Conservation (phyloP, 2,888 invertebrate genomes). For the Scotopteryx bipunctaria region DNA sequence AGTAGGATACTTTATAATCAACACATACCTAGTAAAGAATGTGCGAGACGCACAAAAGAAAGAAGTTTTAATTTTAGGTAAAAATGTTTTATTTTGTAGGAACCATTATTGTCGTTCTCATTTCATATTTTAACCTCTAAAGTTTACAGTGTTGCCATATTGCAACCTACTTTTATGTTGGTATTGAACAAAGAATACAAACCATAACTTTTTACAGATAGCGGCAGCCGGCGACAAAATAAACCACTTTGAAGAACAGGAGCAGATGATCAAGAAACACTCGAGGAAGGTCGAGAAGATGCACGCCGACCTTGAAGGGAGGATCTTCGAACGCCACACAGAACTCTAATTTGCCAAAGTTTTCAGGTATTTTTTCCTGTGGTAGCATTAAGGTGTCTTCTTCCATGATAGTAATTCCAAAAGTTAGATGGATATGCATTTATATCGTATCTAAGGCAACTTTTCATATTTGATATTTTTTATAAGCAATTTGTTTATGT, state of each 20-base stretch:
- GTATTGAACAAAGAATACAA: background rate
- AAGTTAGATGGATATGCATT: too few species aligned
- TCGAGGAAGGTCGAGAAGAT: constrained; percentile 93
- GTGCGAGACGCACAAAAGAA: too few species aligned
- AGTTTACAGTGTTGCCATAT: background rate
- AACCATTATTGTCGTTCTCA: too few species aligned
- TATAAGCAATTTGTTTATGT: constrained; percentile 2
- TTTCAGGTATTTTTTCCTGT: background rate
- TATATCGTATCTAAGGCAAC: constrained; percentile 11
- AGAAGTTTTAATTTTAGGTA: too few species aligned
- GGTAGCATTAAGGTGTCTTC: too few species aligned
- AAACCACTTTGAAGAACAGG: constrained; percentile 85
- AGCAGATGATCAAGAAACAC: constrained; percentile 92
- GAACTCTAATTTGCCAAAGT: constrained; percentile 85
- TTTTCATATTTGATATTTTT: background rate
- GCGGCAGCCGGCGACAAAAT: constrained; percentile 85
- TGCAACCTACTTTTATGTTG: background rate
- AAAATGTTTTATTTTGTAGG: too few species aligned
- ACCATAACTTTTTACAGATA: constrained; percentile 53
- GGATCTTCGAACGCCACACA: constrained; percentile 88
- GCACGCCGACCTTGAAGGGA: constrained; percentile 90
- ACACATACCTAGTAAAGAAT: too few species aligned
- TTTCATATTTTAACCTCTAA: too few species aligned
- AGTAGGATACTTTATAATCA: too few species aligned
- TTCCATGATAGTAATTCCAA: too few species aligned